Percentiles rank a stretch among this genome's conserved stretches.
Evolutionary conservation across 2,888 invertebrate genomes (phyloP).

Genomic region (Lepidonotus clava): DNA sequence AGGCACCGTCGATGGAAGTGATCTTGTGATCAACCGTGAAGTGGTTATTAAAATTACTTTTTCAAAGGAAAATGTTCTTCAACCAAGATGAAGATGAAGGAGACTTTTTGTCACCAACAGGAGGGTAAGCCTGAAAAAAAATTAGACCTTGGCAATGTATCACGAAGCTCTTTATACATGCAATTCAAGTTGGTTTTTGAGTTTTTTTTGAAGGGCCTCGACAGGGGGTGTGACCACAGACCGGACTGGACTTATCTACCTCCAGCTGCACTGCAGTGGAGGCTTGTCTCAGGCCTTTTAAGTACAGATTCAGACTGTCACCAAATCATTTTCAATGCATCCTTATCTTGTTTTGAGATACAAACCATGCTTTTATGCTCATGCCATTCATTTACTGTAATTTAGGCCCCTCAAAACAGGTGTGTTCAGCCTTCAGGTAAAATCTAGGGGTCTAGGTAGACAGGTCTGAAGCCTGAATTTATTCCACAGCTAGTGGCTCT

Average conservation of each 20-base stretch:
- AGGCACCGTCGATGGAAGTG: neutral
- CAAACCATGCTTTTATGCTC: no score
- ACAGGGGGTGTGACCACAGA: neutral
- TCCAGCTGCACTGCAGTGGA: neutral
- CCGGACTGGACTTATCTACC: neutral
- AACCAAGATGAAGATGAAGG: slow-evolving; percentile 93
- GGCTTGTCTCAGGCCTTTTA: neutral
- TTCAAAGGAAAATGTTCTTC: slow-evolving; percentile 55
- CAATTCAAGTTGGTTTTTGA: neutral
- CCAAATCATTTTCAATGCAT: no score
- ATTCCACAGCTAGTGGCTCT: no score
- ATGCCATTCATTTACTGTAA: no score
- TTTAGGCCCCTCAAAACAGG: no score
- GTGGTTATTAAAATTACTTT: neutral
- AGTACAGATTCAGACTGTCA: no score
- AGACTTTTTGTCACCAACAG: slow-evolving; percentile 95
- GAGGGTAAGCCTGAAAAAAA: slow-evolving; percentile 82
- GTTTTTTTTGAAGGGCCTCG: neutral
- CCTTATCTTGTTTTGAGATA: no score
- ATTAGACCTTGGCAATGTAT: neutral
- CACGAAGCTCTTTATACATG: neutral
- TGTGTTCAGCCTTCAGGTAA: no score
- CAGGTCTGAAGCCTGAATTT: no score
- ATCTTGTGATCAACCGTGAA: slow-evolving; percentile 11
- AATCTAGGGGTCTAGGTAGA: no score